Base-by-base conservation (phyloP, 2,797 vertebrate species). In the Sebastes steindachneri region DNA sequence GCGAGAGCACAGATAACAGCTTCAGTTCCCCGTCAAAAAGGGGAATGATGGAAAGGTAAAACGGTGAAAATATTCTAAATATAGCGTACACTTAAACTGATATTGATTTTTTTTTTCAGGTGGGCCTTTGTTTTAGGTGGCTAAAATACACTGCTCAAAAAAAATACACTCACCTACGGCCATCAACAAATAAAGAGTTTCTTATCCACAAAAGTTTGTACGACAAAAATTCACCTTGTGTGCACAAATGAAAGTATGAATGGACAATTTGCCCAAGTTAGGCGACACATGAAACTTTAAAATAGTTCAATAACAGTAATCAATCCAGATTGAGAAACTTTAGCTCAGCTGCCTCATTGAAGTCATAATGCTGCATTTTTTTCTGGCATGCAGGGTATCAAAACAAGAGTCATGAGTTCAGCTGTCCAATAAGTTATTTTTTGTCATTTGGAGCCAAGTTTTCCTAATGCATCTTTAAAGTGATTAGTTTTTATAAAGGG, bases 401-500 rank as follows among this genome's bases (percentile, higher is more conserved):
- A 11, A 51, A 48, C 41, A 8, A 19, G 28, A 6, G 37, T 51
- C 3, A 7, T n/a, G 3, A 35, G 12, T 67, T 60, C 14, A 67
- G 35, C 1, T 54, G 55, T 45, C 29, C 51, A 45, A 2, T 9
- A 41, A 23, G 55, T 54, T 9, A 23, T 53, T 41, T 62, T 62
- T 41, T 41, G 28, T 58, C 9, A 31, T 64, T 76, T 23, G 23
- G 4, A 48, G 9, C 68, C 23, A 41, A 21, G 5, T 29, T 57
- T 80, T 51, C 19, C 48, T 12, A 17, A 48, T 71, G 33, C 4
- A 31, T 74, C 41, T 31, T 66, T 63, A 35, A 75, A 59, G 21
- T 73, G 68, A 79, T 79, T 59, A 2, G 26, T 33, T 17, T 64
- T 55, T 29, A 12, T 45, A 19, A 67, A 63, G 33, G 60, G 3